Evolutionary conservation across 2,113 vertebrate genomes (phyloP).

Genomic region (Pelodiscus sinensis): DNA sequence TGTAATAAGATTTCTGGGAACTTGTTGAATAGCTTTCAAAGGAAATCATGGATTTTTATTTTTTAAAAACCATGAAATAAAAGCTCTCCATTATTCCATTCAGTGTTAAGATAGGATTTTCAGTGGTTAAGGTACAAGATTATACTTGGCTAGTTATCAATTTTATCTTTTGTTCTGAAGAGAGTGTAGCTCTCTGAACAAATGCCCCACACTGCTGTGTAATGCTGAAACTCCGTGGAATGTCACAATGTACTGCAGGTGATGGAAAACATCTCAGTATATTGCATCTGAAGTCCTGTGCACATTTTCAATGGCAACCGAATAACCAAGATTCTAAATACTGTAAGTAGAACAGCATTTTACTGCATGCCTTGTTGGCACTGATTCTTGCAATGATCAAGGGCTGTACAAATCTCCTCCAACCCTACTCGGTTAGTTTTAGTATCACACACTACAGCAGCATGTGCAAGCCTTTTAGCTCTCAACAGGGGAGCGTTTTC

Average conservation of each 20-base stretch:
- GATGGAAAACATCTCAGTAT: conserved; percentile 27
- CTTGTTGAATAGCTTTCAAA: conserved; percentile 55
- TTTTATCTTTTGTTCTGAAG: conserved; percentile 65
- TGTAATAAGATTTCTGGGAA: conserved; percentile 48
- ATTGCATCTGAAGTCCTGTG: conserved; percentile 35
- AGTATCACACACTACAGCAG: not conserved
- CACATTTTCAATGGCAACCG: conserved; percentile 3
- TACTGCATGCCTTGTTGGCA: not conserved
- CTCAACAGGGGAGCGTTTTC: not conserved
- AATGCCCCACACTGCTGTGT: conserved; percentile 31
- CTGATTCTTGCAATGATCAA: not conserved
- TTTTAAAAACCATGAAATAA: conserved; percentile 48
- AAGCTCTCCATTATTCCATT: conserved; percentile 45
- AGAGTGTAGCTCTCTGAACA: conserved; percentile 23
- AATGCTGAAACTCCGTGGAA: conserved; percentile 50
- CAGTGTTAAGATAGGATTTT: conserved; percentile 53
- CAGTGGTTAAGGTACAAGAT: conserved; percentile 55
- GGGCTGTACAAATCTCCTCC: conserved; percentile 30
- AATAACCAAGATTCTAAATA: not conserved
- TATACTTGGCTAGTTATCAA: conserved; percentile 56
- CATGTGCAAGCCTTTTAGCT: conserved; percentile 20
- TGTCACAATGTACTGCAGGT: conserved; percentile 44
- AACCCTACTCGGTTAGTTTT: conserved; percentile 15
- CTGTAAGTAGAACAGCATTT: conserved; percentile 37
- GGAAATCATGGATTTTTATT: conserved; percentile 39